Percentiles rank a stretch among this genome's conserved stretches.
Conservation (phyloP, 2,888 invertebrate species). For the Cheilosia variabilis region DNA sequence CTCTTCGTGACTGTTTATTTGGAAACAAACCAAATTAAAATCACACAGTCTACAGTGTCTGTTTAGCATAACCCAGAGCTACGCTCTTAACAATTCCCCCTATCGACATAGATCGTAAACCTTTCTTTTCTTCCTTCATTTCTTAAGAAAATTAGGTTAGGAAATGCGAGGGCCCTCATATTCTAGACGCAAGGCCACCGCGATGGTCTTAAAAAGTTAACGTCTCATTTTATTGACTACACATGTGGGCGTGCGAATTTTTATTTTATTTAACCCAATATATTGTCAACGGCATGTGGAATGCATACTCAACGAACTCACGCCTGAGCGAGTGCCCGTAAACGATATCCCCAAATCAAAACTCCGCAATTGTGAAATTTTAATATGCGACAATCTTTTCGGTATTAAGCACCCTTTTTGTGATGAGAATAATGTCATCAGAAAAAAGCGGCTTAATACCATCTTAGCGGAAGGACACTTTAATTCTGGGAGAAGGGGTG, state of each 20-base stretch:
- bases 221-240: neutral
- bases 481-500: slow-evolving; percentile 10
- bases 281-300: neutral
- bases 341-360: neutral
- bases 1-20: too few species aligned
- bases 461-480: neutral
- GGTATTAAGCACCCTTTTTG: too few species aligned
- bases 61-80: too few species aligned
- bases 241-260: too few species aligned
- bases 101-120: too few species aligned
- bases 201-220: neutral
- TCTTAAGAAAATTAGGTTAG: too few species aligned
- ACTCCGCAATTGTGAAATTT: slow-evolving; percentile 13
- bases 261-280: neutral
- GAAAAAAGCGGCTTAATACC: slow-evolving; percentile 34
- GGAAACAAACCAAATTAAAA: too few species aligned
- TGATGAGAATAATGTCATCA: slow-evolving; percentile 9
- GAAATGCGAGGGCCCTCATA: too few species aligned
- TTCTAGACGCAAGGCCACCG: too few species aligned
- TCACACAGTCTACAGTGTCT: too few species aligned
- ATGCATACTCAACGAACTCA: neutral
- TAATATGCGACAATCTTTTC: slow-evolving; percentile 17
- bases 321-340: neutral
- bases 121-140: too few species aligned
- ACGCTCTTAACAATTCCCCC: too few species aligned